A percentile compares a stretch with the other conserved stretches of the same genome.
Conservation (phyloP, 2,113 vertebrate species). For the Pseudonaja textilis region DNA sequence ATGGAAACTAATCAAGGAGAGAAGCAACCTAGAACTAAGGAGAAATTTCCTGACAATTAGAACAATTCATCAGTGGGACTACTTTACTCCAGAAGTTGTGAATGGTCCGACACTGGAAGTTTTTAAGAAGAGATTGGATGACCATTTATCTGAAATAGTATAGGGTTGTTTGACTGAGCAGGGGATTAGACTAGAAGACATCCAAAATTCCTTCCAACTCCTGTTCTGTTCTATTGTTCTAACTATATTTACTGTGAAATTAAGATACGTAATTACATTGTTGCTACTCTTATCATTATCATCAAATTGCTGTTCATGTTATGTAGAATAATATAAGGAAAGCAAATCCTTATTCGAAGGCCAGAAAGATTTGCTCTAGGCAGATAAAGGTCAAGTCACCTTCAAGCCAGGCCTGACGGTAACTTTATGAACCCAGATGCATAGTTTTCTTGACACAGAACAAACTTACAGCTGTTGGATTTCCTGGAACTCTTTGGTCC, state of each 20-base stretch:
- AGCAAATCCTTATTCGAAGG: neutral
- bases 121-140: no score
- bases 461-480: neutral
- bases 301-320: neutral
- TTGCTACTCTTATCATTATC: neutral
- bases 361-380: neutral
- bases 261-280: neutral
- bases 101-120: no score
- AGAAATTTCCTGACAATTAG: no score
- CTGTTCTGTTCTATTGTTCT: neutral
- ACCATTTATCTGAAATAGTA: no score
- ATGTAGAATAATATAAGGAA: neutral
- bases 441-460: neutral
- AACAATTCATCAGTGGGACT: no score
- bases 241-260: neutral
- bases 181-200: no score
- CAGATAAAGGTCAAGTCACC: neutral
- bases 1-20: no score
- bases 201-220: no score
- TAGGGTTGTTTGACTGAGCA: no score
- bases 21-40: no score
- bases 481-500: neutral
- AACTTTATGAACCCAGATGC: neutral
- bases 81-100: no score
- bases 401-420: neutral